phyloP scores from a whole-genome alignment of 2,797 vertebrate species.

The Dipus sagitta region DNA sequence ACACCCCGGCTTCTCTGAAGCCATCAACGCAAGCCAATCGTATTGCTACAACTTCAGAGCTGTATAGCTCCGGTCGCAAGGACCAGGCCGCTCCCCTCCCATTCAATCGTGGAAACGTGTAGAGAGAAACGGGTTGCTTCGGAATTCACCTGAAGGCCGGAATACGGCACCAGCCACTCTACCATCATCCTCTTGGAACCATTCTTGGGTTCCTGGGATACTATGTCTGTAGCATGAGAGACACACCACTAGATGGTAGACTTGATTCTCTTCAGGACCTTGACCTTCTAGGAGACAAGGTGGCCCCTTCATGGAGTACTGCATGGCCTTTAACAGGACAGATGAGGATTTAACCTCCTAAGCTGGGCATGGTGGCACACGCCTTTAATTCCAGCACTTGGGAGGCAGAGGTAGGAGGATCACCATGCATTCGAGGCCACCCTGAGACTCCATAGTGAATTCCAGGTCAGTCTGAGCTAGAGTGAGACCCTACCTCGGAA shows the following conservation, averaged over 20 bases:
- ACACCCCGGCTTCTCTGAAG: background rate
- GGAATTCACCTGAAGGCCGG: background rate
- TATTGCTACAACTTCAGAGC: background rate
- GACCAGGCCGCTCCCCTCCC: background rate
- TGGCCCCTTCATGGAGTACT: background rate
- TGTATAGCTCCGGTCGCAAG: background rate
- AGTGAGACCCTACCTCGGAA: too few relatives aligned
- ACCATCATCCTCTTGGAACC: background rate
- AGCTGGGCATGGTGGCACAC: too few relatives aligned
- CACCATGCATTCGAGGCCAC: too few relatives aligned
- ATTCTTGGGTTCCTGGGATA: background rate
- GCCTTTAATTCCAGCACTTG: too few relatives aligned
- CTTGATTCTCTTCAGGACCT: background rate
- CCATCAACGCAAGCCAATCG: background rate
- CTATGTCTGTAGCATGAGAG: background rate
- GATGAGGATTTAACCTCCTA: background rate
- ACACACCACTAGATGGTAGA: constrained; percentile 29
- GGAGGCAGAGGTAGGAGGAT: too few relatives aligned
- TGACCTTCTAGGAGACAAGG: background rate
- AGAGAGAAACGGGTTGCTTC: background rate
- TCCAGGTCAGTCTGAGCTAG: too few relatives aligned
- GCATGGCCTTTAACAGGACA: background rate
- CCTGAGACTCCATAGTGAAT: too few relatives aligned
- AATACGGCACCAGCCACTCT: background rate
- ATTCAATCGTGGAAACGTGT: background rate